Base-by-base conservation (phyloP, 2,113 vertebrate species). In the Poecilia latipinna region DNA sequence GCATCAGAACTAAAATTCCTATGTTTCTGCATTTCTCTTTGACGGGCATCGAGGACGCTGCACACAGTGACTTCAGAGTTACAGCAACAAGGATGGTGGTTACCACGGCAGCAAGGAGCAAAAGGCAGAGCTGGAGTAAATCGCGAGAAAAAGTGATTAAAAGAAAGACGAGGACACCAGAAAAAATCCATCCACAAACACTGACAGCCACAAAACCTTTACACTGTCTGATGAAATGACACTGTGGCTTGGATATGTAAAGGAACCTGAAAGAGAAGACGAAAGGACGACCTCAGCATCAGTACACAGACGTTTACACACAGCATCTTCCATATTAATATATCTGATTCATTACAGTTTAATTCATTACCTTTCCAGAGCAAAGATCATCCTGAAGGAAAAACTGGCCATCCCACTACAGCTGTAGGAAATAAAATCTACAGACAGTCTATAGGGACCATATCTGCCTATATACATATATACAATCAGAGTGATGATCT, bases 401-500 rank as follows among this genome's bases (percentile, higher is more conserved):
- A 37, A 1, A 0, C 68, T 19, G 32, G 12, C 2, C 0, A 3
- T 70, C 10, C 3, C 33, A 31, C 10, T n/a, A 24, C 7, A 3
- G 26, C 10, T 13, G 28, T 26, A 31, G 17, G 8, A 3, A 0
- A 42, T 0, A 22, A 29, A 22, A 17, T 12, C 62, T 2, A 11
- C 1, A 13, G 12, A 0, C 0, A 42, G 3, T 1, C 4, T 2
- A 1, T 13, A 0, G 3, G 12, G 12, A 42, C 0, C 0, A 42
- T 0, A 42, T 13, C 3, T 42, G 0, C 0, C 2, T 0, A 19
- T 5, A 5, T 17, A 4, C 19, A 62, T 10, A 35, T 17, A 22
- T n/a, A 0, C 1, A 26, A 31, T 15, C 60, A 72, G 61, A 24
- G 22, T 24, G 28, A 12, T 29, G 1, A 42, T 12, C 26, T 72